phyloP scores from a whole-genome alignment of 2,888 invertebrate species.

The Sesia apiformis region DNA sequence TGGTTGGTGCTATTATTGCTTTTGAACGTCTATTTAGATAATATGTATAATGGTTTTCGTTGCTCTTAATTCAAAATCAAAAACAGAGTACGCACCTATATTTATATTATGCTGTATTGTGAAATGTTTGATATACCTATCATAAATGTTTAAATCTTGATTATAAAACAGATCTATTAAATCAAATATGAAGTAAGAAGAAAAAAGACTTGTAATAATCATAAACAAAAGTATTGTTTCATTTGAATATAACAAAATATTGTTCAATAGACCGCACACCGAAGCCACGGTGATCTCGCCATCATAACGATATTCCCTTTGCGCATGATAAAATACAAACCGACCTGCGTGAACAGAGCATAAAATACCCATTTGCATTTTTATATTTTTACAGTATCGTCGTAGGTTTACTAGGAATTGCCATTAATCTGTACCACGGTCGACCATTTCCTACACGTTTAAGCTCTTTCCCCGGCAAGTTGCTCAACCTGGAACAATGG shows the following conservation, averaged over 20 bases:
- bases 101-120: no score
- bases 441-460: slow-evolving; percentile 36
- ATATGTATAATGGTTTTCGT: no score
- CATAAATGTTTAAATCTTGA: no score
- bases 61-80: no score
- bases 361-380: not conserved
- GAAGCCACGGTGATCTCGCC: not conserved
- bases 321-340: not conserved
- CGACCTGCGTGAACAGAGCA: not conserved
- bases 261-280: not conserved
- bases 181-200: not conserved
- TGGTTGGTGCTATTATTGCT: no score
- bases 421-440: slow-evolving; percentile 38
- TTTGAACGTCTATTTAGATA: no score
- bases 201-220: not conserved
- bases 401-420: slow-evolving; percentile 2
- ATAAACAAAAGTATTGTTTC: not conserved
- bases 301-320: not conserved
- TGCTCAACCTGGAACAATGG: slow-evolving; percentile 36
- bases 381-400: not conserved
- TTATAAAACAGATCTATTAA: not conserved
- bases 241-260: not conserved
- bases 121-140: no score
- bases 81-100: no score
- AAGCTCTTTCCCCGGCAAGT: slow-evolving; percentile 33